Evolutionary conservation across 2,113 vertebrate species (phyloP), one percentile per base, ranked within the genome.

Genomic region (Desmodus rotundus): DNA sequence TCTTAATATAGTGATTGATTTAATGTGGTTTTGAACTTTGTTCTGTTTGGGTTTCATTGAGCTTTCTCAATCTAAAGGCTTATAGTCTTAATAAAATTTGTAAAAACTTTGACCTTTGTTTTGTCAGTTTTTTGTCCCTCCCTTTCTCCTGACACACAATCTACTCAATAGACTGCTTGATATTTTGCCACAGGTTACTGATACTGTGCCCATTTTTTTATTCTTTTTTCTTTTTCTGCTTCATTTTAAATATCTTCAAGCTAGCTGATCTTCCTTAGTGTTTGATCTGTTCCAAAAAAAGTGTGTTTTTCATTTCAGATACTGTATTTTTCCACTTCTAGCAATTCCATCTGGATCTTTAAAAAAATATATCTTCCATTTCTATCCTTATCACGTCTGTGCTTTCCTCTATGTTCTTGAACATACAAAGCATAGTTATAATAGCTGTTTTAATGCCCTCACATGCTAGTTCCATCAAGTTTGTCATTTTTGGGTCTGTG

Each of bases 11-110:
- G 61, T 50, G n/a, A 50, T 77, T 45, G 38, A n/a, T 93, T 80
- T 80, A 91, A 33, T 81, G 76, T 65, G 24, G 7, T 81, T 87
- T 78, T 65, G 31, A 73, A 67, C 83, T 65, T 50, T 58, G 78
- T 87, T 78, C 54, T 78, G 45, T 82, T 74, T 70, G 11, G 61
- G 43, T 16, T 45, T 89, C 26, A 68, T 58, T 94, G 45, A 76
- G 41, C 3, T 45, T 92, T 65, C 93, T 96, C 36, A 47, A 41
- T 58, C 22, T 24, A 13, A 81, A 73, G 19, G 73, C 86, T 91
- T 93, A 50, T 63, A 54, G 33, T 84, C 47, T 94, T 77, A 94
- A 87, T 94, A 77, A 89, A 78, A 93, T 45, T 82, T 89, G 38
- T 14, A 38, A 72, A 89, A 56, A 43, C 10, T 58, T 74, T 68